A percentile compares a stretch with the other conserved stretches of the same genome.
These are phyloP conservation scores for Catajapyx aquilonaris DNA, from an alignment of 1,140 invertebrate genomes.

Conservation along the genomic window DNA sequence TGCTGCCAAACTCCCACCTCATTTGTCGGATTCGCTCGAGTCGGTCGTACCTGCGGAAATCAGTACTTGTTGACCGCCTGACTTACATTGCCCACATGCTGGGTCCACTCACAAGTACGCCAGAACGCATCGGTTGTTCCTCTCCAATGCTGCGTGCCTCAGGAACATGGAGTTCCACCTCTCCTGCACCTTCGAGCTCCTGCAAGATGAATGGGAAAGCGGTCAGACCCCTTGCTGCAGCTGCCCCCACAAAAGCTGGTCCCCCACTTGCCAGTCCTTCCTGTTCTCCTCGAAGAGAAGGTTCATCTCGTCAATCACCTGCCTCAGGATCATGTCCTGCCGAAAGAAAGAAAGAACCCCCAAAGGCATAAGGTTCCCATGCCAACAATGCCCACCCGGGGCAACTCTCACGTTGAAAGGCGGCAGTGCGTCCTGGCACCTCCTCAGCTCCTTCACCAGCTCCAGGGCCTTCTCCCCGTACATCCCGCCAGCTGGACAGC, in stretches of 20 bases:
- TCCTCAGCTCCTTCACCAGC: no score
- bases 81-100: no score
- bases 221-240: neutral
- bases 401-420: no score
- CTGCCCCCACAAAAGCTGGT: constrained; percentile 1
- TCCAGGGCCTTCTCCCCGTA: no score
- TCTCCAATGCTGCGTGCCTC: constrained; percentile 58
- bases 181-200: constrained; percentile 26
- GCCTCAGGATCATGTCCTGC: constrained; percentile 41
- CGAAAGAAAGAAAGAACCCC: constrained; percentile 15
- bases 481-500: no score
- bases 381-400: no score
- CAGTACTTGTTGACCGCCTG: no score
- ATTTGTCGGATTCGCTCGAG: constrained; percentile 55
- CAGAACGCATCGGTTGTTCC: constrained; percentile 74
- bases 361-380: neutral
- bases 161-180: constrained; percentile 37
- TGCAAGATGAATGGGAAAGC: constrained; percentile 14
- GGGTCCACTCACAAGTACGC: constrained; percentile 51
- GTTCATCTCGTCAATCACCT: constrained; percentile 56
- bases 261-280: constrained; percentile 40
- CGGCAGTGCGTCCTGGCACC: no score
- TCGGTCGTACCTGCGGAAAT: constrained; percentile 42
- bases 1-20: constrained; percentile 82
- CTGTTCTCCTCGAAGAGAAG: constrained; percentile 49